Evolutionary conservation across 2,888 invertebrate species (phyloP).

Genomic region (Diabrotica balteata): DNA sequence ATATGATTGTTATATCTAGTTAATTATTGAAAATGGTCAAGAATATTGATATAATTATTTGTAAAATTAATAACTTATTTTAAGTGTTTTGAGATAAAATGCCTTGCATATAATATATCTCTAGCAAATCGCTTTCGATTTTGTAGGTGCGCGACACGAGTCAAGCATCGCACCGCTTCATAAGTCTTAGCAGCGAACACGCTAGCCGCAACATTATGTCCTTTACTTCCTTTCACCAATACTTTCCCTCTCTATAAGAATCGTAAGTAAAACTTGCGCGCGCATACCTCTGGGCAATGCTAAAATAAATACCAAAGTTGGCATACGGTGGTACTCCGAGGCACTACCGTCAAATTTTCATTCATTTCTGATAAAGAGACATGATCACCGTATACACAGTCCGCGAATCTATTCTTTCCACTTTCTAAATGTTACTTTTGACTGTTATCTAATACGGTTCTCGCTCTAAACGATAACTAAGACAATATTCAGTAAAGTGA

Average conservation of each 20-base stretch:
- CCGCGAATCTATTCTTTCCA: constrained; percentile 25
- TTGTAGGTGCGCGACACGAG: constrained; percentile 21
- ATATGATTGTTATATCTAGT: too few relatives aligned
- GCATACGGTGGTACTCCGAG: constrained; percentile 38
- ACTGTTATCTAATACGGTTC: constrained; percentile 34
- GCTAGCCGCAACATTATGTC: constrained; percentile 29
- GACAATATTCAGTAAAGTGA: constrained; percentile 17
- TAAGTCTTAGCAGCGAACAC: constrained; percentile 17
- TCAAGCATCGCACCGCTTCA: constrained; percentile 30
- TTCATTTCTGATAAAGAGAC: constrained; percentile 33
- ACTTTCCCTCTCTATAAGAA: constrained; percentile 42
- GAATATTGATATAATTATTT: too few relatives aligned
- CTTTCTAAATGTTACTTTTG: constrained; percentile 38
- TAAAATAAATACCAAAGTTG: constrained; percentile 42
- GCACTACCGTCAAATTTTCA: constrained; percentile 38
- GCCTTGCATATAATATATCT: neutral
- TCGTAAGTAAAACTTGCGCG: constrained; percentile 33
- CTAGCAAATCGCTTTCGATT: constrained; percentile 7
- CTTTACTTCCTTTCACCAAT: constrained; percentile 42
- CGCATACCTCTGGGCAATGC: constrained; percentile 35
- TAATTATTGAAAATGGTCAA: too few relatives aligned
- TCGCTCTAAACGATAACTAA: constrained; percentile 3
- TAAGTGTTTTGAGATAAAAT: too few relatives aligned
- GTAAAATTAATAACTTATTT: too few relatives aligned
- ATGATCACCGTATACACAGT: constrained; percentile 30